phyloP scores from a whole-genome alignment of 2,888 invertebrate species.

The Mesorhabditis spiculigera region DNA sequence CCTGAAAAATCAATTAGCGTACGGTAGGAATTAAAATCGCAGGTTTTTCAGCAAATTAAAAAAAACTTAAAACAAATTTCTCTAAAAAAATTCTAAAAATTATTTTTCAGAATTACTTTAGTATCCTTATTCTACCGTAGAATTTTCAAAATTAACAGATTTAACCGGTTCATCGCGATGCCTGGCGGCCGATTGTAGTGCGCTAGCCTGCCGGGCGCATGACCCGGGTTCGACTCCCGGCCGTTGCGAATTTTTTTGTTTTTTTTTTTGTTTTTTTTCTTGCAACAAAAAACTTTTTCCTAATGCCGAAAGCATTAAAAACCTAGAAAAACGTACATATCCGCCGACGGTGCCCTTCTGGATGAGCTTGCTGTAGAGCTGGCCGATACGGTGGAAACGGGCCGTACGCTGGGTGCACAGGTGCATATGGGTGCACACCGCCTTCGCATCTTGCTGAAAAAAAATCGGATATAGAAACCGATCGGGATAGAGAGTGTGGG shows the following conservation, averaged over 20 bases:
- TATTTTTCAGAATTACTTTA: not conserved
- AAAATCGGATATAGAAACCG: constrained; percentile 6
- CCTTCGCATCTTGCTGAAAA: constrained; percentile 41
- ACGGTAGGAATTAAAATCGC: not conserved
- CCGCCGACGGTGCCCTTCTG: constrained; percentile 9
- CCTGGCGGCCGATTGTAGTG: too few relatives aligned
- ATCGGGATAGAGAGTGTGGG: not conserved
- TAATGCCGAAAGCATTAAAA: too few relatives aligned
- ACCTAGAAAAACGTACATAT: too few relatives aligned
- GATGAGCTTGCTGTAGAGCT: constrained; percentile 39
- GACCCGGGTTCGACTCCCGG: too few relatives aligned
- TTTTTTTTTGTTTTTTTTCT: too few relatives aligned
- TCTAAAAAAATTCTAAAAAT: not conserved
- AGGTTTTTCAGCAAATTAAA: too few relatives aligned
- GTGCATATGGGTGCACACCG: constrained; percentile 46
- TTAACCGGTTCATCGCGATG: not conserved
- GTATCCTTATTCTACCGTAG: not conserved
- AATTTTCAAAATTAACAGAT: not conserved
- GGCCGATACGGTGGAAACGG: constrained; percentile 45
- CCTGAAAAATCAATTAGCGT: constrained; percentile 19
- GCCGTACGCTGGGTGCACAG: constrained; percentile 47
- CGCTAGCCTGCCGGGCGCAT: too few relatives aligned
- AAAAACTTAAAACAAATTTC: too few relatives aligned
- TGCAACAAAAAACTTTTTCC: too few relatives aligned
- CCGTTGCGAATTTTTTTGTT: too few relatives aligned